These are phyloP conservation scores for Phoenicopterus ruber DNA, from an alignment of 2,113 vertebrate species.

Conservation along the genomic window DNA sequence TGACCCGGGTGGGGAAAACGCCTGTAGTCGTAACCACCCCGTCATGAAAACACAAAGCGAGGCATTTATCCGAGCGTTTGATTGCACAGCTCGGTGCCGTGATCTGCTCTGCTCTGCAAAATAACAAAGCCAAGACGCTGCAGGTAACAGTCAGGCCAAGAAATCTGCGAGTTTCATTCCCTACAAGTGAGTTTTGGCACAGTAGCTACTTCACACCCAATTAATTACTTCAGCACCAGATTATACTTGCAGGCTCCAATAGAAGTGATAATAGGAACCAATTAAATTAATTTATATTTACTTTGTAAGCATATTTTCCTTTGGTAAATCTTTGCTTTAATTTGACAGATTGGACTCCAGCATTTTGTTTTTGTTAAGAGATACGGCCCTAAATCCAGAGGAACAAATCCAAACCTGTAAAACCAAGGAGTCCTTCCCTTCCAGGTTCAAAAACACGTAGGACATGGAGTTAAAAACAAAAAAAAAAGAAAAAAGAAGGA, in stretches of 20 bases:
- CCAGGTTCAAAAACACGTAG: neutral
- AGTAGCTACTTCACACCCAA: constrained; percentile 72
- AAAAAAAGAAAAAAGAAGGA: neutral
- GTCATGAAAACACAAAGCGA: neutral
- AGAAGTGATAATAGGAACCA: constrained; percentile 76
- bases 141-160: constrained; percentile 56
- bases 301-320: constrained; percentile 49
- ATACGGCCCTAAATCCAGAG: neutral
- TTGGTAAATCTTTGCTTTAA: constrained; percentile 45
- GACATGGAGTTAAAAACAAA: neutral
- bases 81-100: neutral
- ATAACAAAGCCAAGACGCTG: constrained; percentile 51
- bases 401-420: constrained; percentile 7
- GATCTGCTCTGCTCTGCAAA: neutral
- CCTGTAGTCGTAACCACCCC: neutral
- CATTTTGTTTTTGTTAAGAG: constrained; percentile 18
- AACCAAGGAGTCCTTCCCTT: neutral
- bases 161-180: constrained; percentile 44
- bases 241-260: constrained; percentile 69
- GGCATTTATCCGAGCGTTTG: neutral
- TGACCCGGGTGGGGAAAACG: neutral
- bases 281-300: constrained; percentile 75
- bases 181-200: constrained; percentile 72
- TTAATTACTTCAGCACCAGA: constrained; percentile 79
- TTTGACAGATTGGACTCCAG: neutral